These are phyloP conservation scores for Hyalella azteca DNA, from an alignment of 2,888 invertebrate species.

Conservation along the genomic window DNA sequence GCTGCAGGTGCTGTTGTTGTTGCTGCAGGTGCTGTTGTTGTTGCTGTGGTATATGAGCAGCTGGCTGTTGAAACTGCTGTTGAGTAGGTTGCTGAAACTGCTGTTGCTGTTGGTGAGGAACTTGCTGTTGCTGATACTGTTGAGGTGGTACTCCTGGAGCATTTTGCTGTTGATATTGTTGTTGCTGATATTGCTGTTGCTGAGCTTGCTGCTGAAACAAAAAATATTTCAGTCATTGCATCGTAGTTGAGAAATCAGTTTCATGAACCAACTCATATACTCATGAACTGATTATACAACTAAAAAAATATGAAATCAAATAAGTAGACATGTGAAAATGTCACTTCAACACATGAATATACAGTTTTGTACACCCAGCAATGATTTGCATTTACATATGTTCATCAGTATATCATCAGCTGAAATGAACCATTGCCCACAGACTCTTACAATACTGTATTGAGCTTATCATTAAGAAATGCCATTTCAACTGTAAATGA, in stretches of 20 bases:
- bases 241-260: not conserved
- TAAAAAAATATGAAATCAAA: too few species aligned
- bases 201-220: not conserved
- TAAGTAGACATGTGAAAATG: too few species aligned
- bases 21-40: conserved; percentile 57
- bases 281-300: too few species aligned
- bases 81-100: conserved; percentile 39
- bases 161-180: conserved; percentile 12
- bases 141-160: conserved; percentile 40
- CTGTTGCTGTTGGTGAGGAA: conserved; percentile 25
- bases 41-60: conserved; percentile 29
- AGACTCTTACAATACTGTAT: too few species aligned
- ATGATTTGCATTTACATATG: too few species aligned
- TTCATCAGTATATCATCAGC: too few species aligned
- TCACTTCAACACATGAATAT: too few species aligned
- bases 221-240: not conserved
- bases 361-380: too few species aligned
- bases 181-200: conserved; percentile 13
- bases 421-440: too few species aligned
- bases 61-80: not conserved
- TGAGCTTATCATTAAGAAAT: too few species aligned
- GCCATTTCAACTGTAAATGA: too few species aligned
- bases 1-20: conserved; percentile 60
- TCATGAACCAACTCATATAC: too few species aligned
- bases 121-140: conserved; percentile 7